A percentile compares a stretch with the other conserved stretches of the same genome.
Conservation (phyloP, 2,113 vertebrate genomes). For the Mormyrus lacerda region DNA sequence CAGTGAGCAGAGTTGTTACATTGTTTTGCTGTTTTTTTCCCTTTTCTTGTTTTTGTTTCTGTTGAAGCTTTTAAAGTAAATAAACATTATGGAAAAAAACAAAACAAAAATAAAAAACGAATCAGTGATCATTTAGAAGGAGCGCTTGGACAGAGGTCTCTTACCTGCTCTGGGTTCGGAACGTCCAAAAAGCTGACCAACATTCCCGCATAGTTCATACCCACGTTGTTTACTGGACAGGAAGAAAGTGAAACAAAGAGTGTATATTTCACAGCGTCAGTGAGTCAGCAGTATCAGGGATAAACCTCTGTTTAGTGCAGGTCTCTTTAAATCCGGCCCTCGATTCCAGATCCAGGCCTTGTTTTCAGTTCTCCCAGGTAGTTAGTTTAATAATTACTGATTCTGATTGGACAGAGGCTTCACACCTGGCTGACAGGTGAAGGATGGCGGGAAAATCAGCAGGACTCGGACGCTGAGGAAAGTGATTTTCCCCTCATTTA, state of each 20-base stretch:
- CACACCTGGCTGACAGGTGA: background rate
- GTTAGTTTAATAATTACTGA: background rate
- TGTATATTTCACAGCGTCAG: background rate
- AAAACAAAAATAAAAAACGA: no score
- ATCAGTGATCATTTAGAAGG: background rate
- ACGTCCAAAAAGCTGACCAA: constrained; percentile 54
- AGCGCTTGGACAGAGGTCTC: background rate
- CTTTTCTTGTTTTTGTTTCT: no score
- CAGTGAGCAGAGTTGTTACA: no score
- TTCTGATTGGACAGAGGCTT: background rate
- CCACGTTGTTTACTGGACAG: constrained; percentile 63
- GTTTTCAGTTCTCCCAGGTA: background rate
- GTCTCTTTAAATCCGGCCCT: background rate
- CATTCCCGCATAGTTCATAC: constrained; percentile 47
- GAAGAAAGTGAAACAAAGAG: background rate
- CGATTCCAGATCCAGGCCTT: background rate
- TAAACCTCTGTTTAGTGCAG: background rate
- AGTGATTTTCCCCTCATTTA: no score
- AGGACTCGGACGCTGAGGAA: background rate
- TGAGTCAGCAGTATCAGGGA: background rate
- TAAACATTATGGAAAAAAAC: no score
- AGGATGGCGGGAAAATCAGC: background rate
- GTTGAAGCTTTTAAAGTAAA: no score
- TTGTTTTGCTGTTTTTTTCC: no score
- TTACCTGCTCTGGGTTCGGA: constrained; percentile 53